Evolutionary conservation across 2,797 vertebrate genomes (phyloP).

Genomic region (Pseudopleuronectes americanus): DNA sequence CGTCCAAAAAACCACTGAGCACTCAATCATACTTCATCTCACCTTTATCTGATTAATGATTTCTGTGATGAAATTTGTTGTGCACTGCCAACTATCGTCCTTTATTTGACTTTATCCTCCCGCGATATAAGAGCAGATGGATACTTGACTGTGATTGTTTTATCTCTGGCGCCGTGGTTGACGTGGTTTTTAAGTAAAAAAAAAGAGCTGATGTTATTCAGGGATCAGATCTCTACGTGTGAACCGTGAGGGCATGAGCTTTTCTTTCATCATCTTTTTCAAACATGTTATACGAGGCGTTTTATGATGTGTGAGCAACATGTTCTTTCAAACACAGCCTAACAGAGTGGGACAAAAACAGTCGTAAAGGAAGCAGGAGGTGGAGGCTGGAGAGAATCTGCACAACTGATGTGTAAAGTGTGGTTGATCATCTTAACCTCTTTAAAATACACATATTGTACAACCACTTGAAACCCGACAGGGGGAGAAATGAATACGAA

Average conservation of each 20-base stretch:
- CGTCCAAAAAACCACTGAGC: too few relatives aligned
- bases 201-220: too few relatives aligned
- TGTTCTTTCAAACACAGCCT: background rate
- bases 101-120: too few relatives aligned
- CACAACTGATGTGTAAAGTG: background rate
- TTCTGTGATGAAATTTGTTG: too few relatives aligned
- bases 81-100: too few relatives aligned
- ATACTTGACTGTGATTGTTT: too few relatives aligned
- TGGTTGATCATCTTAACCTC: background rate
- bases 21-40: too few relatives aligned
- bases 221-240: too few relatives aligned
- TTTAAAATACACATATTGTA: background rate
- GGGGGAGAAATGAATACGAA: background rate
- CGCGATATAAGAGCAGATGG: too few relatives aligned
- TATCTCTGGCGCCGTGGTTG: too few relatives aligned
- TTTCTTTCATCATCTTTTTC: background rate
- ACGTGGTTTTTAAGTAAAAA: too few relatives aligned
- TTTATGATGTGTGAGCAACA: slow-evolving; percentile 9
- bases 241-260: background rate
- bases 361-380: background rate
- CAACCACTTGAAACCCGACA: background rate
- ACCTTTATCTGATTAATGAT: too few relatives aligned
- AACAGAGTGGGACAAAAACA: background rate
- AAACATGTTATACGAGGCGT: background rate
- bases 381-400: background rate